Evolutionary conservation across 2,888 invertebrate genomes (phyloP), one percentile per base, ranked within the genome.

Genomic region (Eremobia ochroleuca): DNA sequence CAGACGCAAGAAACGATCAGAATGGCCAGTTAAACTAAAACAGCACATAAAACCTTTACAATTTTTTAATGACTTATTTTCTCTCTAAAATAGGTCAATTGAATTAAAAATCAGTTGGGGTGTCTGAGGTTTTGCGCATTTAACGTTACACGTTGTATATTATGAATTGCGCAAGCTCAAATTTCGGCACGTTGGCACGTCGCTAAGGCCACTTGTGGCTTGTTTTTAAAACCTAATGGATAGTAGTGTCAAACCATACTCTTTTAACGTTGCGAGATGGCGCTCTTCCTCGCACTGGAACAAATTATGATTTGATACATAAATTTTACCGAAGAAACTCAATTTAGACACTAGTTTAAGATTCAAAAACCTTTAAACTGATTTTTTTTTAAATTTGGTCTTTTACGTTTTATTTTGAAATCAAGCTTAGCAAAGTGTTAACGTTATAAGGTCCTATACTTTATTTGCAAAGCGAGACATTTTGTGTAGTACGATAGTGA

Each of bases 101-200:
- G n/a, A n/a, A n/a, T n/a, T n/a, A n/a, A n/a, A n/a, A n/a, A n/a
- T n/a, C n/a, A n/a, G n/a, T n/a, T n/a, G n/a, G n/a, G n/a, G n/a
- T n/a, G n/a, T n/a, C n/a, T n/a, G n/a, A n/a, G n/a, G n/a, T n/a
- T n/a, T n/a, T n/a, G n/a, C n/a, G n/a, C n/a, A n/a, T n/a, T n/a
- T n/a, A n/a, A n/a, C n/a, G n/a, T n/a, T n/a, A n/a, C n/a, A n/a
- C n/a, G n/a, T n/a, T n/a, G n/a, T n/a, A n/a, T n/a, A n/a, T n/a
- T 43, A 43, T 15, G 43, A 43, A 67, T 18, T 18, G 3, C 25
- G 18, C 31, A 55, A 40, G 8, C 28, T 46, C 15, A 21, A 25
- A 11, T 11, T 49, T 73, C 25, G 43, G 18, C 18, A 67, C 43
- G 62, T 69, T 37, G 58, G 25, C 76, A 58, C 28, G 28, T 62